Evolutionary conservation across 2,797 vertebrate species (phyloP).

Genomic region (Caiman crocodilus): DNA sequence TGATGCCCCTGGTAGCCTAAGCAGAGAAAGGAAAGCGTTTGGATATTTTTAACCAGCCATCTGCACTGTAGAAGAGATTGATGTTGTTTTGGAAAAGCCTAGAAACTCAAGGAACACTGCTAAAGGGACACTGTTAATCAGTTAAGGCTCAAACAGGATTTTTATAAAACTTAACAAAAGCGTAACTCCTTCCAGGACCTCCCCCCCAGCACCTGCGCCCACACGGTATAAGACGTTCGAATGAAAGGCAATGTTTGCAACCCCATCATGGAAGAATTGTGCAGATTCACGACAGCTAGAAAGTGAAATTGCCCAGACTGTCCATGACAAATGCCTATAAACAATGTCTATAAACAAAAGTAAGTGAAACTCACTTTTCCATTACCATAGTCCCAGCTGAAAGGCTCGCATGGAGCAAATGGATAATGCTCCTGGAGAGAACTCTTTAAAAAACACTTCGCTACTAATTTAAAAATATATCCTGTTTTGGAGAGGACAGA

Average conservation of each 20-base stretch:
- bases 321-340: neutral
- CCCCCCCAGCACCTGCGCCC: neutral
- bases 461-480: neutral
- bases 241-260: neutral
- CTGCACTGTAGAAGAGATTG: neutral
- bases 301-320: neutral
- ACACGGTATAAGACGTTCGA: neutral
- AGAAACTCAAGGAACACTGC: conserved; percentile 33
- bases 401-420: accelerated
- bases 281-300: accelerated
- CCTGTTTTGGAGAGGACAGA: neutral
- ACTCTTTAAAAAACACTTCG: neutral
- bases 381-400: neutral
- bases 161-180: neutral
- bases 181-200: neutral
- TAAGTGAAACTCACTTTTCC: neutral
- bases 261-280: neutral
- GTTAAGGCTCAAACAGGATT: neutral
- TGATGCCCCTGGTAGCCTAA: conserved; percentile 61
- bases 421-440: neutral
- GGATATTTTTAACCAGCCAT: conserved; percentile 37
- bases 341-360: neutral
- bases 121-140: conserved; percentile 13
- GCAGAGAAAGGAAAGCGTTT: neutral
- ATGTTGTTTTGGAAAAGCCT: neutral